A percentile compares a stretch with the other conserved stretches of the same genome.
Conservation (phyloP, 2,888 invertebrate genomes). For the Cataglyphis altisquamis region DNA sequence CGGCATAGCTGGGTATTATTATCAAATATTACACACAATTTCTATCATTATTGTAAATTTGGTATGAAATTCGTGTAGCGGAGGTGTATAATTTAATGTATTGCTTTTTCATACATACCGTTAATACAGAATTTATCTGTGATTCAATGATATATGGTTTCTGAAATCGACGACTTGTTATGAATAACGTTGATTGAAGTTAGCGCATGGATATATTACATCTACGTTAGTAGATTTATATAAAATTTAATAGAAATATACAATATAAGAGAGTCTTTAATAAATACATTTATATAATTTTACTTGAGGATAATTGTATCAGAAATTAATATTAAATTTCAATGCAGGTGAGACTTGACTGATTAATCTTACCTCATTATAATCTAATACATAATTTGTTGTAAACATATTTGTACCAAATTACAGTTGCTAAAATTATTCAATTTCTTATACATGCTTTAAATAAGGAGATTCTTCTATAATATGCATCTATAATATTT, state of each 20-base stretch:
- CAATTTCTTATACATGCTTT: not conserved
- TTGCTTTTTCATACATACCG: slow-evolving; percentile 38
- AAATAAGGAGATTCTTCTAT: not conserved
- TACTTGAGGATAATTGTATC: not conserved
- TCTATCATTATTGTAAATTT: slow-evolving; percentile 40
- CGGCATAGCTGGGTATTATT: not conserved
- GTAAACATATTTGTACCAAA: not conserved
- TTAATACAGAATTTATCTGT: slow-evolving; percentile 49
- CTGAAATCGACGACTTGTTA: slow-evolving; percentile 51
- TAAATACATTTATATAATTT: not conserved
- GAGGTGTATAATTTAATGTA: slow-evolving; percentile 40
- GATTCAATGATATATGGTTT: slow-evolving; percentile 40
- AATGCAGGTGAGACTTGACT: not conserved
- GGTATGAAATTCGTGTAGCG: slow-evolving; percentile 20
- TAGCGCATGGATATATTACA: slow-evolving; percentile 2
- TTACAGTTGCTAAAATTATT: not conserved
- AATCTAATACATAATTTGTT: not conserved
- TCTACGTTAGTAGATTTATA: slow-evolving; percentile 7
- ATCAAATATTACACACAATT: slow-evolving; percentile 30
- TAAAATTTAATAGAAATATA: not conserved
- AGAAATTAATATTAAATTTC: slow-evolving; percentile 14
- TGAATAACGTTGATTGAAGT: slow-evolving; percentile 31
- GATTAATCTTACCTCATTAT: not conserved
- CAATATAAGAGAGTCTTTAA: not conserved
- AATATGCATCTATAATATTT: not conserved